Evolutionary conservation across 2,888 invertebrate genomes (phyloP).

Genomic region (Petrophora chlorosata): DNA sequence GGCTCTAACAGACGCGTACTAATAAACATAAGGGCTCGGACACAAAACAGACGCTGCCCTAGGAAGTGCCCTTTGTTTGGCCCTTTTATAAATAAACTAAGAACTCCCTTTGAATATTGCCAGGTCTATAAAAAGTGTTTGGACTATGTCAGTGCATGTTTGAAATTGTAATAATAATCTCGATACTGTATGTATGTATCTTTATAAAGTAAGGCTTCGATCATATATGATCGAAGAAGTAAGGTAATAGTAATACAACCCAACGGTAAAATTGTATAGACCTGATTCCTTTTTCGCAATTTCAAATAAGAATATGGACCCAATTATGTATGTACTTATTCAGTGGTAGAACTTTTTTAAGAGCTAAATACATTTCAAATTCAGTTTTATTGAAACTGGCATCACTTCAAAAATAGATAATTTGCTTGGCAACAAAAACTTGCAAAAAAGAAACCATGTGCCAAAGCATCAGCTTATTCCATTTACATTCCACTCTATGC

Average conservation of each 20-base stretch:
- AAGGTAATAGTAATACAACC: no score
- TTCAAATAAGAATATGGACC: no score
- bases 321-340: no score
- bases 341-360: no score
- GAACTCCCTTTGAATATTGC: conserved; percentile 53
- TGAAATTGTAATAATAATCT: conserved; percentile 19
- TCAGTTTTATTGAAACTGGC: no score
- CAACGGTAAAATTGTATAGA: no score
- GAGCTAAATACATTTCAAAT: no score
- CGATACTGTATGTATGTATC: conserved; percentile 19
- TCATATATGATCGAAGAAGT: conserved; percentile 8
- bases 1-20: conserved; percentile 61
- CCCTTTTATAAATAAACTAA: conserved; percentile 67
- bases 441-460: conserved; percentile 23
- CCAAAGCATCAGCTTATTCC: conserved; percentile 61
- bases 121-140: conserved; percentile 38
- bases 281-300: no score
- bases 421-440: neutral
- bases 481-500: conserved; percentile 44
- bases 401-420: no score
- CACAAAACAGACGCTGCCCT: conserved; percentile 69
- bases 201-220: no score
- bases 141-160: conserved; percentile 24
- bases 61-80: conserved; percentile 68
- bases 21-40: conserved; percentile 73